phyloP scores from a whole-genome alignment of 2,113 vertebrate species.

The Myanophis thanlyinensis region DNA sequence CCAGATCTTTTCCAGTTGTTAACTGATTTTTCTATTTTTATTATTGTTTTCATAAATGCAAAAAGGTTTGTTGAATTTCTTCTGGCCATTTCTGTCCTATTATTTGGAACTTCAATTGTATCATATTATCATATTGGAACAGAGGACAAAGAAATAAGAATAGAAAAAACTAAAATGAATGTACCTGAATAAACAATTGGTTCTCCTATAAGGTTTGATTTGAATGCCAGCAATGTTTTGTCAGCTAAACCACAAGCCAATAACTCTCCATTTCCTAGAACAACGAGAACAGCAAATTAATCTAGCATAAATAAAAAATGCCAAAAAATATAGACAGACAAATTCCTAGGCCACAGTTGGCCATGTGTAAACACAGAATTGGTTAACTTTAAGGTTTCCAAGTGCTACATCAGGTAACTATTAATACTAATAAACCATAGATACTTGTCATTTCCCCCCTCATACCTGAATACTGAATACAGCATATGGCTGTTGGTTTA shows the following conservation, averaged over 20 bases:
- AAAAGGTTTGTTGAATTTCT: neutral
- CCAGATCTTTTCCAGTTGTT: neutral
- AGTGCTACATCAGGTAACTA: neutral
- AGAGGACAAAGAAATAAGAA: neutral
- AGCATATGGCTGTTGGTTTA: constrained; percentile 64
- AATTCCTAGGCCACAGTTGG: neutral
- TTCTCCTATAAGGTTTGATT: constrained; percentile 66
- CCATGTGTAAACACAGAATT: neutral
- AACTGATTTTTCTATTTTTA: neutral
- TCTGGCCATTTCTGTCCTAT: neutral
- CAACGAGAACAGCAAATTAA: neutral
- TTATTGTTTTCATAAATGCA: neutral
- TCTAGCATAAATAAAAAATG: constrained; percentile 10
- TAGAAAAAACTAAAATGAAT: neutral
- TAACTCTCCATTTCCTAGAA: constrained; percentile 79
- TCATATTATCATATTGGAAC: neutral
- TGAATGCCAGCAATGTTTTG: constrained; percentile 74
- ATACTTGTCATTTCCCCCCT: neutral
- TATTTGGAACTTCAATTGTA: neutral
- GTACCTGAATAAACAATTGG: constrained; percentile 82
- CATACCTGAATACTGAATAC: constrained; percentile 82
- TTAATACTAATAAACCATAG: neutral
- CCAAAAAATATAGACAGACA: neutral
- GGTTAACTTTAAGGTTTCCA: neutral
- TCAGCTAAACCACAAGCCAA: constrained; percentile 84